Base-by-base conservation (phyloP, 2,888 invertebrate genomes). In the Conomelus anceps region DNA sequence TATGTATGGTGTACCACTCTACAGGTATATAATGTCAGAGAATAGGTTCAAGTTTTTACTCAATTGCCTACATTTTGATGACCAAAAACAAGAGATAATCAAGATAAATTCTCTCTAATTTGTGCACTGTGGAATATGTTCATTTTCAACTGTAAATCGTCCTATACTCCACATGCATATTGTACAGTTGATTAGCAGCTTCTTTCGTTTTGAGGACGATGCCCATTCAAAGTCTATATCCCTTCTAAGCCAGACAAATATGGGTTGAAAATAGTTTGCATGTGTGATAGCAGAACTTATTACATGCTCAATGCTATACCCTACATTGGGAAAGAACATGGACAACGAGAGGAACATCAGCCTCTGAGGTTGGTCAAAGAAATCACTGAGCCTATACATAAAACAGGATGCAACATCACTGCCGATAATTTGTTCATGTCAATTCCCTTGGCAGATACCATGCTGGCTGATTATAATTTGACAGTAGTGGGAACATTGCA, bases 41-140 rank as follows among this genome's bases (percentile, higher is more conserved):
- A 89, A 88, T 41, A 87, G 90, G 22, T 90, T 90, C 89, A 88
- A 84, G 29, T 90, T 90, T 88, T 85, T 91, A 20, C 88, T 63
- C n/a, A 22, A 26, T n/a, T 87, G 88, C 84, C 41, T 90, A 11
- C 88, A 90, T 9, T 90, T 90, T 88, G 89, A 90, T 22, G 88
- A 89, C 41, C 86, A 26, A 26, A 23, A 20, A 87, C 13, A 87
- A n/a, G 90, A 89, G n/a, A 89, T 87, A 22, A 89, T 34, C 23
- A 29, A 22, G 90, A 90, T 84, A 89, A 89, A 41, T 90, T 90
- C 23, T 13, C 84, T 22, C 24, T 87, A 20, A 89, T 90, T 85
- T 87, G 89, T 22, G 86, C 88, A 24, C 88, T 90, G 29, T 90
- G 90, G 89, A 63, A 89, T 22, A 20, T 26, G 17, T 89, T 89